Evolutionary conservation across 1,140 invertebrate genomes (phyloP), one percentile per base, ranked within the genome.

Genomic region (Leptinotarsa defecta): DNA sequence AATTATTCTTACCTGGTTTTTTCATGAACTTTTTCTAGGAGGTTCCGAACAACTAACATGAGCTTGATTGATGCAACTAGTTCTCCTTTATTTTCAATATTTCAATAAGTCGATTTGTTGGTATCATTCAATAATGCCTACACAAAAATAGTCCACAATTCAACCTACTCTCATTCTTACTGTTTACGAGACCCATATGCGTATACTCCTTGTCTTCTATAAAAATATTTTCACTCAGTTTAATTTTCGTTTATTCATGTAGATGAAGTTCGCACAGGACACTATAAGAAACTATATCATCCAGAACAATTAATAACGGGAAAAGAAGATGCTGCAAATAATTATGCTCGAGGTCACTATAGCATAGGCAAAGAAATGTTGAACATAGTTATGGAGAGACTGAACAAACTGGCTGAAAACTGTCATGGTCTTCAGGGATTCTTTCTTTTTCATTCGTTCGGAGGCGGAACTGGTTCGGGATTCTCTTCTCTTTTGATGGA

Each of bases 381-480:
- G 13, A 62, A 77, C 52, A 92, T 86, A 95, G 89, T 90, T 49
- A 77, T 89, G 70, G 88, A 92, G 78, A 83, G 88, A 68, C 87
- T 91, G 48, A 80, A 88, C 27, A 88, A 87, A 78, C 80, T 90
- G 49, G 87, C 89, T 24, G 91, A 93, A 78, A 78, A 83, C 74
- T 83, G 94, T 82, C 88, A 87, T 48, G 91, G 91, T 48, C 85
- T 93, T 2, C 93, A 96, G 81, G 87, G 86, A 5, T 95, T 95
- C 80, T 87, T 96, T 4, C 90, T 95, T 67, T 95, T 96, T 85
- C 93, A 95, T 76, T 92, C 94, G 1, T 96, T 97, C 84, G 96
- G 96, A 61, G 96, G 96, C 63, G 96, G 96, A 3, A 96, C 96
- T 34, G 95, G 95, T 3, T 94, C 92, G 8, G 94, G 94, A 20